Conservation (phyloP, 2,113 vertebrate species). For the Coreoperca whiteheadi region DNA sequence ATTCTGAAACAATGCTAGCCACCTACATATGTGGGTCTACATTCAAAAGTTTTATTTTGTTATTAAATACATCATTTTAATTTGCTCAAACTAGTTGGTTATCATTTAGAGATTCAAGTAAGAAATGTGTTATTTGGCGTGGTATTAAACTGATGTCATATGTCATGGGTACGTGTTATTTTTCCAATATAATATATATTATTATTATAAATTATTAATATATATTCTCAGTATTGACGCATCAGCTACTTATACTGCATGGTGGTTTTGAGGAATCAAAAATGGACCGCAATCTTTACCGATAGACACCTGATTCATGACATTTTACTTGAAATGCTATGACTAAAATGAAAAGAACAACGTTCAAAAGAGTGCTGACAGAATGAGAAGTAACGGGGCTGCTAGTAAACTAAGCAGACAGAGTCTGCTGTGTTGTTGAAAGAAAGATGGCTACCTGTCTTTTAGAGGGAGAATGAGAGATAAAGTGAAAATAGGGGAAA, state of each 20-base stretch:
- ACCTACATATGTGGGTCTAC: no score
- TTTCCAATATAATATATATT: not conserved
- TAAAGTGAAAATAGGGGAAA: constrained; percentile 14
- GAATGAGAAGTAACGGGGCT: constrained; percentile 21
- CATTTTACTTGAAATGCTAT: not conserved
- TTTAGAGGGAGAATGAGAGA: constrained; percentile 12
- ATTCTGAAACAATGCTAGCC: not conserved
- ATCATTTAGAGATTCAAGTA: no score
- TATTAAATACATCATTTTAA: not conserved
- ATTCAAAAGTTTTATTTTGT: not conserved
- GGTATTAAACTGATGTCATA: not conserved
- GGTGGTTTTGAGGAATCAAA: constrained; percentile 9
- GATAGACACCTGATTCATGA: not conserved
- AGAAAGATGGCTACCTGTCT: constrained; percentile 45
- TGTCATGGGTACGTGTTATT: not conserved
- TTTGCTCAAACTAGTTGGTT: not conserved
- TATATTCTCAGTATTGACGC: not conserved
- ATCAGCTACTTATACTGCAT: constrained; percentile 2
- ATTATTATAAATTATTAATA: no score
- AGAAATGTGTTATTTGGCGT: not conserved
- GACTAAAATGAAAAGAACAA: constrained; percentile 35
- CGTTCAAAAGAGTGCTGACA: constrained; percentile 11
- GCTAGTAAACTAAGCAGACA: constrained; percentile 34
- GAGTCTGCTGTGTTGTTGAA: constrained; percentile 14
- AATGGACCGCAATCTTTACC: not conserved